Evolutionary conservation across 1,140 invertebrate genomes (phyloP).

Genomic region (Papilio glaucus): DNA sequence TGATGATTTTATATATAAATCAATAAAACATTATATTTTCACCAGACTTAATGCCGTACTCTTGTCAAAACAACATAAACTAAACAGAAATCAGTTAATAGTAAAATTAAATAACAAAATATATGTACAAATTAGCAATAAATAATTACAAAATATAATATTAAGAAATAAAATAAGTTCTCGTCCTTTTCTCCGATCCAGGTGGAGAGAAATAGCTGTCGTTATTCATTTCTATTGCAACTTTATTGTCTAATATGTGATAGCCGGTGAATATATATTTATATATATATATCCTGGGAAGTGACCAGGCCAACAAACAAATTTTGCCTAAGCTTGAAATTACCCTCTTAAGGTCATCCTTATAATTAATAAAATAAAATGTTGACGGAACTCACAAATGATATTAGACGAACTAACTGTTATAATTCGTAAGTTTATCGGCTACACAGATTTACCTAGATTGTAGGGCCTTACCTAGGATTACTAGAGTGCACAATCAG

Average conservation of each 20-base stretch:
- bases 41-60: slow-evolving; percentile 35
- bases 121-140: slow-evolving; percentile 81
- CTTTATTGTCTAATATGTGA: not conserved
- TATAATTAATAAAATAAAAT: slow-evolving; percentile 54
- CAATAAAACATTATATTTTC: slow-evolving; percentile 43
- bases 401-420: slow-evolving; percentile 44
- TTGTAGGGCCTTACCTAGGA: not conserved
- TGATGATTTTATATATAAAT: slow-evolving; percentile 47
- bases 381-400: slow-evolving; percentile 51
- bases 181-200: slow-evolving; percentile 23
- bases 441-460: slow-evolving; percentile 46
- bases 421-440: slow-evolving; percentile 44
- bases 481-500: not conserved
- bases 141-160: slow-evolving; percentile 73
- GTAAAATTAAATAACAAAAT: slow-evolving; percentile 81
- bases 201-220: not conserved
- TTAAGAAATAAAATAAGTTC: slow-evolving; percentile 55
- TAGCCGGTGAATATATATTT: not conserved
- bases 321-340: not conserved
- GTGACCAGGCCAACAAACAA: not conserved
- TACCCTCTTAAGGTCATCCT: not conserved
- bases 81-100: slow-evolving; percentile 68
- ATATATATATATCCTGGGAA: too few species aligned
- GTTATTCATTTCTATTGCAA: not conserved
- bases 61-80: slow-evolving; percentile 51